phyloP scores from a whole-genome alignment of 2,797 vertebrate genomes.

The Triplophysa bombifrons region DNA sequence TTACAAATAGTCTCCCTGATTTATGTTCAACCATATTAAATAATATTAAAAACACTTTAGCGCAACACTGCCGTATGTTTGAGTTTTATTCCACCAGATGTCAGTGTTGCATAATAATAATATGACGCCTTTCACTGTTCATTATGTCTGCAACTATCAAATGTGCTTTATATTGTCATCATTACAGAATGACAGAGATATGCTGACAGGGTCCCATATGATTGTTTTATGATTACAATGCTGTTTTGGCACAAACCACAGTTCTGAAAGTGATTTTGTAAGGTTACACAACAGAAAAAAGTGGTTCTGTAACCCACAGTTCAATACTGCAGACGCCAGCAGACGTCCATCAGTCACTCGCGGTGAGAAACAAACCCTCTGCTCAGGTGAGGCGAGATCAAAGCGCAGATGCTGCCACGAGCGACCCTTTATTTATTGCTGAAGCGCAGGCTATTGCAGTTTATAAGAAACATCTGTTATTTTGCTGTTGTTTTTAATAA shows the following conservation, averaged over 20 bases:
- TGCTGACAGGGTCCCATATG: no score
- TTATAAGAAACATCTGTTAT: not conserved
- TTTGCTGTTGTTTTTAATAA: slow-evolving; percentile 11
- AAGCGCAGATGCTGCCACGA: not conserved
- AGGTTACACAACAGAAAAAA: not conserved
- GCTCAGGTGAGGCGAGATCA: not conserved
- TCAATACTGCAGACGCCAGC: not conserved
- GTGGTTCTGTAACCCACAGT: not conserved
- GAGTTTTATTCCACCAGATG: slow-evolving; percentile 14
- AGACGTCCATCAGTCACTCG: not conserved
- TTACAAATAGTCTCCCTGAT: no score
- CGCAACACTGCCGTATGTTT: no score
- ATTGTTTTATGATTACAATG: no score
- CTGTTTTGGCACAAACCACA: not conserved
- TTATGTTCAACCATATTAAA: no score
- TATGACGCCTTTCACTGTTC: no score
- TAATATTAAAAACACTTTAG: no score
- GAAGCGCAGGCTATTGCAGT: not conserved
- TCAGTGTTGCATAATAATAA: slow-evolving; percentile 16
- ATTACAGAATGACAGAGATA: not conserved
- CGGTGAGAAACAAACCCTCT: no score
- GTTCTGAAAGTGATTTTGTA: not conserved
- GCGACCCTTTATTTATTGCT: not conserved
- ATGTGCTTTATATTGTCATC: not conserved
- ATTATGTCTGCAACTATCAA: not conserved